Conservation (phyloP, 2,113 vertebrate genomes). For the Peromyscus californicus region DNA sequence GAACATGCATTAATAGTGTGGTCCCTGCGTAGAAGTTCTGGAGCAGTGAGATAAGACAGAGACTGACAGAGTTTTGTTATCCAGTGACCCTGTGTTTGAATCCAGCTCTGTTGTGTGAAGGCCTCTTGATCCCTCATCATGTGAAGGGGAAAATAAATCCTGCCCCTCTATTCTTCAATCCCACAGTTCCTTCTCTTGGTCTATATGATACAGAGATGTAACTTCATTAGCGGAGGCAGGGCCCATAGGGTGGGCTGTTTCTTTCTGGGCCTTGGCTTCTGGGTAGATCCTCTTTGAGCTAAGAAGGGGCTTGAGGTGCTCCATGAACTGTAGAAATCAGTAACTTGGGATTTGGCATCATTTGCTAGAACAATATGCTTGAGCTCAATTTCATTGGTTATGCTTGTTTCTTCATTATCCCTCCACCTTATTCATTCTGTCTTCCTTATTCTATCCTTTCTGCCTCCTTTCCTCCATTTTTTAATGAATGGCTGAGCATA, state of each 20-base stretch:
- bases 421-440: not conserved
- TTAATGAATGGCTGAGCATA: not conserved
- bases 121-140: fast-evolving
- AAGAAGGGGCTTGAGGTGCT: not conserved
- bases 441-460: not conserved
- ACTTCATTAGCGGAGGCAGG: not conserved
- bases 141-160: not conserved
- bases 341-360: not conserved
- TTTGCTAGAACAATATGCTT: not conserved
- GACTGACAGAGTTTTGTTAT: not conserved
- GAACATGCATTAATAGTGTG: not conserved
- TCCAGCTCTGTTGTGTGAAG: not conserved
- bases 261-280: not conserved
- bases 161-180: not conserved
- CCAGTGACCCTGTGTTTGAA: not conserved
- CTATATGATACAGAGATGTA: not conserved
- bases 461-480: not conserved
- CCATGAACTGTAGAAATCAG: not conserved
- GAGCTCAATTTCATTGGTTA: not conserved
- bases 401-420: not conserved
- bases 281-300: not conserved
- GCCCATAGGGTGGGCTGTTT: not conserved
- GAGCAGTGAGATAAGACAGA: not conserved
- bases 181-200: not conserved
- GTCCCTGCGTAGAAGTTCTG: not conserved